Base-by-base conservation (phyloP, 2,113 vertebrate genomes). In the Pterocles gutturalis region DNA sequence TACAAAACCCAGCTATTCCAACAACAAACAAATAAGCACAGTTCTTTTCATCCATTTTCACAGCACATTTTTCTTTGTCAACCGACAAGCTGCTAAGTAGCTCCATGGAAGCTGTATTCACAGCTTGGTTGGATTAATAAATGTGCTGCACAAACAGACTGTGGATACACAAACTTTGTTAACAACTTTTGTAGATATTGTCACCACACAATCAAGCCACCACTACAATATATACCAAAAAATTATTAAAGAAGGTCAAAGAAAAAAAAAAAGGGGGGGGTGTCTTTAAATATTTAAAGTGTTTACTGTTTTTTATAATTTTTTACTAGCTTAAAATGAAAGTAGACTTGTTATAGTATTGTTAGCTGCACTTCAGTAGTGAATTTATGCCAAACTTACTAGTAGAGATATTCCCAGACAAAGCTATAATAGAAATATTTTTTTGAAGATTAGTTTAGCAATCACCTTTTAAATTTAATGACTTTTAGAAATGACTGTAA, bases 241-340 rank as follows among this genome's bases (percentile, higher is more conserved):
- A 29, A 65, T 51, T 36, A 65, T 17, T 71, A 58, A 70, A 13
- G 26, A 86, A 71, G 9, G 24, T 53, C 3, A 33, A 77, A 65
- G 5, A 5, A 45, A 22, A 53, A n/a, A 36, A 61, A 41, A 33
- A 6, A 6, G 1, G 3, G 12, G 8, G 0, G 6, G 4, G 2
- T 31, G 38, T 21, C 18, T 51, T 78, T 20, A 65, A 70, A 21
- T 82, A 49, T 26, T 69, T 82, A 34, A 60, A n/a, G 16, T 24
- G 12, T 49, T 87, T 9, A 26, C 17, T 57, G 57, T 28, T 92
- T 64, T 61, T 45, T 53, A 65, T 2, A 25, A 25, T 38, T 55
- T 87, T 71, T 86, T 65, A 73, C 26, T 51, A 45, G 17, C 17
- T 90, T 86, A 28, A 79, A 71, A 61, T 34, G 3, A 64, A 53